Conservation (phyloP, 2,113 vertebrate species). For the Sardina pilchardus region DNA sequence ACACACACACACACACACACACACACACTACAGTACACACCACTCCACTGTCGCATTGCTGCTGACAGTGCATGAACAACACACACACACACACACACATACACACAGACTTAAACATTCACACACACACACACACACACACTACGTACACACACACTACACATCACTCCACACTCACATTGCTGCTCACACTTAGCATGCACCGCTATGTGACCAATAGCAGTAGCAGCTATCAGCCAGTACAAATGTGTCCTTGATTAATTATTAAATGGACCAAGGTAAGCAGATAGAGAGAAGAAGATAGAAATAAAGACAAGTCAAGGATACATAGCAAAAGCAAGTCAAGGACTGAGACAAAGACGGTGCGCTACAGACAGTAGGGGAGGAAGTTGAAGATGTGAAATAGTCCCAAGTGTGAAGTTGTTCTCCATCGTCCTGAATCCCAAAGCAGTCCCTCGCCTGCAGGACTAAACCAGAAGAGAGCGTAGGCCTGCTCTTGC, state of each 20-base stretch:
- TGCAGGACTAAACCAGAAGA: not conserved
- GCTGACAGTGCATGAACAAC: no score
- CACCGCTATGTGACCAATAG: no score
- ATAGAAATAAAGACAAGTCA: not conserved
- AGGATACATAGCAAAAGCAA: not conserved
- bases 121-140: no score
- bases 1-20: slow-evolving; percentile 9
- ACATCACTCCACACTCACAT: no score
- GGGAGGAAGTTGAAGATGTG: not conserved
- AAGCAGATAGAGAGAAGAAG: not conserved
- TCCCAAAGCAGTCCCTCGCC: not conserved
- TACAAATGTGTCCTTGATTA: not conserved
- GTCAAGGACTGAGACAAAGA: not conserved
- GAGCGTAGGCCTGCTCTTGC: not conserved
- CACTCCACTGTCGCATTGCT: no score
- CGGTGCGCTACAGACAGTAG: not conserved
- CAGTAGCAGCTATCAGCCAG: not conserved
- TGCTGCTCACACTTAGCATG: no score
- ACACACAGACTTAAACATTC: no score
- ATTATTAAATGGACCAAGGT: not conserved
- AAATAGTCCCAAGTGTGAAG: not conserved
- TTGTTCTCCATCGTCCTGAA: not conserved
- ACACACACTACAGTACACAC: no score
- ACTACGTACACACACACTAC: no score
- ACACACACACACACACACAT: not conserved